Conservation (phyloP, 1,140 invertebrate species). For the Drosophila dunni region DNA sequence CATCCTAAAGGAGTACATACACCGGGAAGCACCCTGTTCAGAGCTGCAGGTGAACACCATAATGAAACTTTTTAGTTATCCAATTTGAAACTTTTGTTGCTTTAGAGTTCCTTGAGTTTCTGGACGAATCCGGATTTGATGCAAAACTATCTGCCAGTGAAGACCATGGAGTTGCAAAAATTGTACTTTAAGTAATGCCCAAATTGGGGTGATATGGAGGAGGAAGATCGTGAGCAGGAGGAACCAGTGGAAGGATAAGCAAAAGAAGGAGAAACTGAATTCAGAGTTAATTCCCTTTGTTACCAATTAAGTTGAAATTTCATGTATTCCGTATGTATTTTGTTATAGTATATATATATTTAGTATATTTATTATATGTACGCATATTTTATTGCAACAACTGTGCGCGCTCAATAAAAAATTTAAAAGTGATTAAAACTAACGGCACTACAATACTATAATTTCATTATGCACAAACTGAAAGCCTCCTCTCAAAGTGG, state of each 20-base stretch:
- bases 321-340: conserved; percentile 22
- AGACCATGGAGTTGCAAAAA: conserved; percentile 84
- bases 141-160: conserved; percentile 86
- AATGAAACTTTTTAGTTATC: neutral
- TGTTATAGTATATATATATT: conserved; percentile 13
- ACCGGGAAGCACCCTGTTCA: conserved; percentile 88
- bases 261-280: too few species aligned
- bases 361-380: conserved; percentile 22
- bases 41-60: conserved; percentile 35
- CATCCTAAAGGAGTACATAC: conserved; percentile 91
- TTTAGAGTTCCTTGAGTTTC: conserved; percentile 84
- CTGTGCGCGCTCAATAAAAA: conserved; percentile 58
- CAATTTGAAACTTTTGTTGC: neutral
- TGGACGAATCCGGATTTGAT: conserved; percentile 87
- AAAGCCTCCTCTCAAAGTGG: neutral
- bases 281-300: too few species aligned
- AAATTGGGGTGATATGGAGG: neutral
- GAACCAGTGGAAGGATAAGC: too few species aligned
- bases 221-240: too few species aligned
- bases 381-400: conserved; percentile 58
- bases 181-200: conserved; percentile 77
- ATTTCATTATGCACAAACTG: conserved; percentile 24
- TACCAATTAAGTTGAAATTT: conserved; percentile 1
- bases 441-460: conserved; percentile 60
- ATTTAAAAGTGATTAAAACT: conserved; percentile 55